Percentiles rank a stretch among this genome's conserved stretches.
Evolutionary conservation across 2,888 invertebrate genomes (phyloP).

Genomic region (Thelaira solivaga): DNA sequence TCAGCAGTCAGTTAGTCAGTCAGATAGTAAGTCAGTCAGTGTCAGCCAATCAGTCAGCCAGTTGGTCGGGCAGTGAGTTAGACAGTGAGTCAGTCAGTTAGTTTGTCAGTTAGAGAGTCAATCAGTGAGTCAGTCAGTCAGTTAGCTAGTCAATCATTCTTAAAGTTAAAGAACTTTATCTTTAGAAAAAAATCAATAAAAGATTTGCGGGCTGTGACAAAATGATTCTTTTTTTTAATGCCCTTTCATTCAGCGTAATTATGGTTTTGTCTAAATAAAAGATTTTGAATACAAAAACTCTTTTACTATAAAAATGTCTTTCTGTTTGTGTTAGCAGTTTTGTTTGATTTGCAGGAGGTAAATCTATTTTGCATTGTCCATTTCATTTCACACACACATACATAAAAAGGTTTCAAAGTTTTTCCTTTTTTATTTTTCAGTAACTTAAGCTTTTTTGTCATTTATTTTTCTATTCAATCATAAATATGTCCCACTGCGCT

Average conservation of each 20-base stretch:
- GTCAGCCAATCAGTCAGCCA: too few species aligned
- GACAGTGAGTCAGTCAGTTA: too few species aligned
- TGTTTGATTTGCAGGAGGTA: conserved; percentile 2
- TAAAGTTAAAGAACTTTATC: conserved; percentile 31
- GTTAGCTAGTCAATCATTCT: too few species aligned
- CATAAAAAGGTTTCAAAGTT: background rate
- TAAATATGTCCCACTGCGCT: conserved; percentile 60
- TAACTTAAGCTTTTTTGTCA: background rate
- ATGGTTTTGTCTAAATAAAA: conserved; percentile 30
- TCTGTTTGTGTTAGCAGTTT: conserved; percentile 5
- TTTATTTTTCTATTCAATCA: conserved; percentile 32
- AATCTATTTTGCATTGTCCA: background rate
- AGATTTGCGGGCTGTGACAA: conserved; percentile 61
- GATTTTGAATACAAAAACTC: conserved; percentile 12
- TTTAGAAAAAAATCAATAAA: conserved; percentile 53
- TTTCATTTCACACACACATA: background rate
- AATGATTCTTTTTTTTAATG: conserved; percentile 43
- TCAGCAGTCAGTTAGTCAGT: too few species aligned
- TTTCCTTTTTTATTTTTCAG: background rate
- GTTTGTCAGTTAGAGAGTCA: too few species aligned
- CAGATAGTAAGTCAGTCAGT: too few species aligned
- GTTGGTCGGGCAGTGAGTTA: too few species aligned
- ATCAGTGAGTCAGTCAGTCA: too few species aligned
- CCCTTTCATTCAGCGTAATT: conserved; percentile 32
- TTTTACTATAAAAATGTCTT: too few species aligned